A percentile compares a stretch with the other conserved stretches of the same genome.
phyloP scores from a whole-genome alignment of 1,140 invertebrate species.

The Caenorhabditis elegans region DNA sequence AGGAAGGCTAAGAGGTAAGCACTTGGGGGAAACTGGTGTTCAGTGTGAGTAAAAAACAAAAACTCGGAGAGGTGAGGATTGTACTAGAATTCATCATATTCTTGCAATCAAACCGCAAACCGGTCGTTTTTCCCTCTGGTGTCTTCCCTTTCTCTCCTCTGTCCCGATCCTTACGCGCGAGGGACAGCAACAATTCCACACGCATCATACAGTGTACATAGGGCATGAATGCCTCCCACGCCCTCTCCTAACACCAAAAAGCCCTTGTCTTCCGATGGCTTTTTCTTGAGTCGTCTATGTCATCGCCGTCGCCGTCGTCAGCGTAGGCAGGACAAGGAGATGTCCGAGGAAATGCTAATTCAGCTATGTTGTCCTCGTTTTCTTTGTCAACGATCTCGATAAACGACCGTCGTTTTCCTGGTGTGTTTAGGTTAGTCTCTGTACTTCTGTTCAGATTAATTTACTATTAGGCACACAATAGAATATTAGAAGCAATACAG shows the following conservation, averaged over 20 bases:
- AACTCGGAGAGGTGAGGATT: slow-evolving; percentile 6
- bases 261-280: background rate
- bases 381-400: slow-evolving; percentile 16
- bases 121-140: background rate
- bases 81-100: slow-evolving; percentile 8
- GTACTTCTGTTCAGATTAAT: no score
- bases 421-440: slow-evolving; percentile 9
- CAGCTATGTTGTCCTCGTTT: slow-evolving; percentile 9
- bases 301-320: background rate
- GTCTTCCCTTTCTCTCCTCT: background rate
- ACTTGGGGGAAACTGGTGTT: no score
- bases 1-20: background rate
- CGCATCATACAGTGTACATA: slow-evolving; percentile 22
- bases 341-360: slow-evolving; percentile 23
- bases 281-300: no score
- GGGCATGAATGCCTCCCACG: slow-evolving; percentile 5
- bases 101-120: slow-evolving; percentile 10
- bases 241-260: slow-evolving; percentile 1
- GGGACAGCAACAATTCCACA: slow-evolving; percentile 26
- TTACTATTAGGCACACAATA: no score
- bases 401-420: background rate
- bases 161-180: slow-evolving; percentile 8
- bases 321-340: background rate
- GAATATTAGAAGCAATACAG: no score
- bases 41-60: background rate